phyloP scores from a whole-genome alignment of 1,140 invertebrate species.

The Amyelois transitella region DNA sequence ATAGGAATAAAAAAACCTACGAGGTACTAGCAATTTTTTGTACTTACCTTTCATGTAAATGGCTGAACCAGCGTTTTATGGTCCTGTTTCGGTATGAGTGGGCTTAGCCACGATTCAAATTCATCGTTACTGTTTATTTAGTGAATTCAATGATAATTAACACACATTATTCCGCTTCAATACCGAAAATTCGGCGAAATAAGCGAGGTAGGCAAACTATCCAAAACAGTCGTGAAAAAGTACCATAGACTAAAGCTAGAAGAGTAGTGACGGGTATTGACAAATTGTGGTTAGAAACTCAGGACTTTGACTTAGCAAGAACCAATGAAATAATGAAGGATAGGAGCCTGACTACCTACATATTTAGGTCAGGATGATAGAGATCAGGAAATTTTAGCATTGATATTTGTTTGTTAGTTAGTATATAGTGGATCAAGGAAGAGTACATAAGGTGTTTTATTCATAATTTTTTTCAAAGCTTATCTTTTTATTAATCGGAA shows the following conservation, averaged over 20 bases:
- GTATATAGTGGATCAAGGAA: no score
- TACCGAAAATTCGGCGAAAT: slow-evolving; percentile 67
- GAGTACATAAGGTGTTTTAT: no score
- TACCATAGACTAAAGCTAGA: slow-evolving; percentile 59
- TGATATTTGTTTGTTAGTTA: no score
- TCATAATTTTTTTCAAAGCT: no score
- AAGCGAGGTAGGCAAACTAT: slow-evolving; percentile 71
- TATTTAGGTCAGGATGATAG: no score
- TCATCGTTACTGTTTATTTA: slow-evolving; percentile 50
- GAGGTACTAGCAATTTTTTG: slow-evolving; percentile 68
- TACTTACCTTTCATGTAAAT: slow-evolving; percentile 74
- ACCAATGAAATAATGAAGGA: no score
- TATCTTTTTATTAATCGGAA: no score
- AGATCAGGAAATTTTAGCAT: no score
- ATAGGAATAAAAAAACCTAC: slow-evolving; percentile 57
- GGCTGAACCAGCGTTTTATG: slow-evolving; percentile 60
- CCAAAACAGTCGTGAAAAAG: slow-evolving; percentile 74
- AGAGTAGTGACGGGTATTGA: neutral
- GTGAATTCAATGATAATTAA: slow-evolving; percentile 41
- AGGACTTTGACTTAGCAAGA: no score
- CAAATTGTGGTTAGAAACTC: no score
- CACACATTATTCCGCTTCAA: slow-evolving; percentile 55
- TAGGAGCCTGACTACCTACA: no score
- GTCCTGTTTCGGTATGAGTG: slow-evolving; percentile 26
- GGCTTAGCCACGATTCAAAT: slow-evolving; percentile 43